phyloP scores from a whole-genome alignment of 2,113 vertebrate genomes.

The Ceyx margarethae region DNA sequence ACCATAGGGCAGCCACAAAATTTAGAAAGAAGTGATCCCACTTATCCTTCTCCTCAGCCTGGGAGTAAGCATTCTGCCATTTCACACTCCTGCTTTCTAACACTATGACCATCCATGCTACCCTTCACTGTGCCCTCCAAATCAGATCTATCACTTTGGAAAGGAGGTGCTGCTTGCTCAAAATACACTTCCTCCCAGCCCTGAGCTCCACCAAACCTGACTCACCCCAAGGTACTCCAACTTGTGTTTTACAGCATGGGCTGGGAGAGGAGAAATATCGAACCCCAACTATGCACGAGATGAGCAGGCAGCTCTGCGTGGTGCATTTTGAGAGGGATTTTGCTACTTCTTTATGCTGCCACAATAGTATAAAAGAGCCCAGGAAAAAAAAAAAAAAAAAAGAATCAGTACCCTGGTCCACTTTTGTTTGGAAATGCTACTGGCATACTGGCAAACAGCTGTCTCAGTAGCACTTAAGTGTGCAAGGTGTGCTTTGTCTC shows the following conservation, averaged over 20 bases:
- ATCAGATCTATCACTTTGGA: not conserved
- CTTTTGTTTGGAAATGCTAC: not conserved
- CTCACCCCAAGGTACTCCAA: not conserved
- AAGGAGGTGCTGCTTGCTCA: not conserved
- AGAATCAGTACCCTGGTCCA: not conserved
- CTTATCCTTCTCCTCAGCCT: not conserved
- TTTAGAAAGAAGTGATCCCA: not conserved
- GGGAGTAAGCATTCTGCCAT: not conserved
- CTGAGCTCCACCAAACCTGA: not conserved
- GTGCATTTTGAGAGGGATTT: not conserved
- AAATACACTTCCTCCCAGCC: not conserved
- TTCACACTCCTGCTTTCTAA: not conserved
- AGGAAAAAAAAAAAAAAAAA: not conserved
- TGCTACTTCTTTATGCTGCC: not conserved
- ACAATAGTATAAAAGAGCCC: not conserved
- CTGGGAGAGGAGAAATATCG: not conserved
- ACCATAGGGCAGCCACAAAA: not conserved
- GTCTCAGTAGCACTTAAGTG: not conserved
- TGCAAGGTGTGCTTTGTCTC: not conserved
- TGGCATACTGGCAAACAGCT: not conserved
- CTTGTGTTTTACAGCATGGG: not conserved
- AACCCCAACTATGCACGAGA: not conserved
- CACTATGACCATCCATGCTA: rapidly evolving
- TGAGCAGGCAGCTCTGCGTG: not conserved
- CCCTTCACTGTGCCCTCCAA: not conserved